These are phyloP conservation scores for Leptothorax acervorum DNA, from an alignment of 2,888 invertebrate genomes.

Conservation along the genomic window DNA sequence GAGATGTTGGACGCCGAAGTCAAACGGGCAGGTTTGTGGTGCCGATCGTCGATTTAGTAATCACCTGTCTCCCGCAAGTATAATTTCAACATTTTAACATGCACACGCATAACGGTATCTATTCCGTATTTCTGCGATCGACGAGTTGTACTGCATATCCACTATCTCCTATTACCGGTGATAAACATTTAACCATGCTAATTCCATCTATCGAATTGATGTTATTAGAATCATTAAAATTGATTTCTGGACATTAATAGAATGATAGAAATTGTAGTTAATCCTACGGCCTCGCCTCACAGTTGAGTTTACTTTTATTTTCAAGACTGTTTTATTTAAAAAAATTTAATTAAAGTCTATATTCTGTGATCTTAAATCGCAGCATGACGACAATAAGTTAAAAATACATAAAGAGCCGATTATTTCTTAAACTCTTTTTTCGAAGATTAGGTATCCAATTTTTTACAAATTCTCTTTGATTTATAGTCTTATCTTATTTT, in stretches of 20 bases:
- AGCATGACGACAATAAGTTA: neutral
- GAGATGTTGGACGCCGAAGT: neutral
- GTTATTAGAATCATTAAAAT: slow-evolving; percentile 8
- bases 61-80: neutral
- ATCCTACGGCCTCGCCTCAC: too few relatives aligned
- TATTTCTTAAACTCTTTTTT: neutral
- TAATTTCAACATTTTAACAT: slow-evolving; percentile 28
- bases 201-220: neutral
- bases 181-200: neutral
- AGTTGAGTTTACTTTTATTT: neutral
- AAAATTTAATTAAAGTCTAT: neutral
- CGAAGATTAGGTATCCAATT: neutral
- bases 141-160: neutral
- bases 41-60: slow-evolving; percentile 33
- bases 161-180: neutral
- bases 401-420: neutral
- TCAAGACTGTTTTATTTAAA: neutral
- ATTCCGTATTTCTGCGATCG: slow-evolving; percentile 9
- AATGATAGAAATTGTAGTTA: neutral
- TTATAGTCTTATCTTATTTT: neutral
- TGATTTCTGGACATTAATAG: neutral
- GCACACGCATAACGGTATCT: slow-evolving; percentile 22
- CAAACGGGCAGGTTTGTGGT: neutral
- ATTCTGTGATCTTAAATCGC: neutral
- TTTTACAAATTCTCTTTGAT: neutral